phyloP scores from a whole-genome alignment of 2,888 invertebrate genomes.

The Dryocosmus kuriphilus region DNA sequence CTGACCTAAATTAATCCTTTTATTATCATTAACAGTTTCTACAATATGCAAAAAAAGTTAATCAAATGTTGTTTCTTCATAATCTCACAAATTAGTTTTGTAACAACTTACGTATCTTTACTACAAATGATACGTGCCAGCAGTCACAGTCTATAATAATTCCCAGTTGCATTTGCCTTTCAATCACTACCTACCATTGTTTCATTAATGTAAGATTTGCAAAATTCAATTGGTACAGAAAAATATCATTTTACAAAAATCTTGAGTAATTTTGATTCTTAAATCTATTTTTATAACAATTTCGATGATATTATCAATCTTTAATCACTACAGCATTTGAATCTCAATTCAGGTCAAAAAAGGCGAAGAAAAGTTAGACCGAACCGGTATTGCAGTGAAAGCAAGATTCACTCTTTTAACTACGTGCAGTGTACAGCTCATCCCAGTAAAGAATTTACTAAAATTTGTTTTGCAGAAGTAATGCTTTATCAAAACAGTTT shows the following conservation, averaged over 20 bases:
- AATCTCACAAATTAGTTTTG: background rate
- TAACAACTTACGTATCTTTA: background rate
- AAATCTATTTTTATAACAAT: background rate
- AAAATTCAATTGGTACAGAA: background rate
- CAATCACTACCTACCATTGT: background rate
- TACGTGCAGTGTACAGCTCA: conserved; percentile 2
- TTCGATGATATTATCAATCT: background rate
- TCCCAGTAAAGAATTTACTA: background rate
- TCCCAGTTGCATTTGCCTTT: background rate
- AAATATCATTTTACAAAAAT: background rate
- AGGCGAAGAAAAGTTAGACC: conserved; percentile 2
- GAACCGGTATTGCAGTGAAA: conserved; percentile 13
- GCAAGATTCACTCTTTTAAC: conserved; percentile 12
- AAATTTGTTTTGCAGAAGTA: background rate
- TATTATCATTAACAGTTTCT: background rate
- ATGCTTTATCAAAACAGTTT: background rate
- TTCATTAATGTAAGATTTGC: background rate
- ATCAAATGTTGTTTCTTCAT: background rate
- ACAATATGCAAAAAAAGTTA: background rate
- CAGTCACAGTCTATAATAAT: background rate
- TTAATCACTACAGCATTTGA: background rate
- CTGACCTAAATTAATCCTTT: background rate
- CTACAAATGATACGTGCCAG: background rate
- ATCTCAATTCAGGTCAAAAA: background rate
- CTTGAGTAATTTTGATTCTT: too few species aligned